These are phyloP conservation scores for Nemapogon koenigi DNA, from an alignment of 2,888 invertebrate species.

Conservation along the genomic window DNA sequence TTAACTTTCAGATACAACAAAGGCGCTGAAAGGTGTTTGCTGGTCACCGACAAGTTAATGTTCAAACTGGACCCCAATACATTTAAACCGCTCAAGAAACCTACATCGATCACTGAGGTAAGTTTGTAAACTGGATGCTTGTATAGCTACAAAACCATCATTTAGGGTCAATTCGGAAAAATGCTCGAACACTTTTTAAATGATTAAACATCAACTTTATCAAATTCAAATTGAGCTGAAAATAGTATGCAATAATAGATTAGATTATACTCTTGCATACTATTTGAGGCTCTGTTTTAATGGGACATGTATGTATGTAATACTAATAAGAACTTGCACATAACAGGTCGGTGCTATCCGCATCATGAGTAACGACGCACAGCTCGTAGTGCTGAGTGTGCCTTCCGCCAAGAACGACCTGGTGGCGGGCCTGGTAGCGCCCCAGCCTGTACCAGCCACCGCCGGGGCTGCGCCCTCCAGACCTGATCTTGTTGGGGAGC, in stretches of 20 bases:
- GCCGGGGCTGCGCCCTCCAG: conserved; percentile 21
- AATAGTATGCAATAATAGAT: too few relatives aligned
- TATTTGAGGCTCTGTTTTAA: too few relatives aligned
- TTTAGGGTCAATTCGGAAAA: too few relatives aligned
- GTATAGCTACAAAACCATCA: too few relatives aligned
- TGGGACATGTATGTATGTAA: too few relatives aligned
- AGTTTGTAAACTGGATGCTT: conserved; percentile 12
- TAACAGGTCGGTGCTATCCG: conserved; percentile 81
- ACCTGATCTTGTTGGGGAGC: conserved; percentile 86
- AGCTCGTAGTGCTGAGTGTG: conserved; percentile 86
- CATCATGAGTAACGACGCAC: conserved; percentile 85
- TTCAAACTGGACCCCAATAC: conserved; percentile 88
- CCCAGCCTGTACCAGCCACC: conserved; percentile 20
- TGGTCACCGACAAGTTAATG: conserved; percentile 83
- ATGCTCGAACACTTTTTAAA: too few relatives aligned
- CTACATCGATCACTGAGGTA: conserved; percentile 80
- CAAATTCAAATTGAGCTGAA: too few relatives aligned
- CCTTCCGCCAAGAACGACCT: conserved; percentile 86
- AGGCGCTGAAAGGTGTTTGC: conserved; percentile 85
- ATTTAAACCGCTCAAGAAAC: conserved; percentile 87
- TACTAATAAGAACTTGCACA: too few relatives aligned
- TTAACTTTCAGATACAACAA: conserved; percentile 74
- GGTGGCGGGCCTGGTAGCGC: conserved; percentile 74
- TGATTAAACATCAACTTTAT: too few relatives aligned
- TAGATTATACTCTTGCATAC: too few relatives aligned